Evolutionary conservation across 2,113 vertebrate species (phyloP), one percentile per base, ranked within the genome.

Genomic region (Austrofundulus limnaeus): DNA sequence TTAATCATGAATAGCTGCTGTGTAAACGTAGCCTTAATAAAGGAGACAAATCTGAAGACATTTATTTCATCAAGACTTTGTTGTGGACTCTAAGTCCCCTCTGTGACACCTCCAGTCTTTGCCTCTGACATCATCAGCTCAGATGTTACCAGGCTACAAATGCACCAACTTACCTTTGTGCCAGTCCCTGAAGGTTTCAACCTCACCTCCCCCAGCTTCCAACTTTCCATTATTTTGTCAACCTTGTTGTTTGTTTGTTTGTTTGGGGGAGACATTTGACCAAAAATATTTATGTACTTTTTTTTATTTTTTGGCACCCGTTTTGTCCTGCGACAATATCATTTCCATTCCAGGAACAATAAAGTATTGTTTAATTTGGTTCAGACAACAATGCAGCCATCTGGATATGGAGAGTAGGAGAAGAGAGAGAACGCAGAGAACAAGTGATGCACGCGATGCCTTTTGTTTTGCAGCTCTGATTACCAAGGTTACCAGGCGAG

Each of bases 401-500:
- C 82, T 87, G 85, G 85, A 69, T 77, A 60, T 77, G 70, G 80
- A 81, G 79, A 72, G 58, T 62, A 70, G 77, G 66, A 64, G 70
- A 77, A 60, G 78, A 61, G 72, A 61, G 72, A 62, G 70, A 74
- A 80, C 75, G 76, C 77, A 47, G 57, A 78, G 78, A 62, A 63
- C 70, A 81, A 81, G 83, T 61, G 81, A 84, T 85, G 81, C 67
- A 62, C 54, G 72, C 68, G 9, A 72, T 47, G 75, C 49, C 78
- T 86, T 86, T 83, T 87, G 84, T 86, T 78, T 74, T 52, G 75
- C 78, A 61, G 75, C 81, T 80, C 72, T 75, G 83, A 88, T 90
- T 80, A 73, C 86, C 85, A 88, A 81, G 88, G 86, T 88, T 88
- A 90, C 88, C 80, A 57, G 66, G 86, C 74, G 66, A 72, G 83